Base-by-base conservation (phyloP, 2,113 vertebrate genomes). In the Pomatostomus ruficeps region DNA sequence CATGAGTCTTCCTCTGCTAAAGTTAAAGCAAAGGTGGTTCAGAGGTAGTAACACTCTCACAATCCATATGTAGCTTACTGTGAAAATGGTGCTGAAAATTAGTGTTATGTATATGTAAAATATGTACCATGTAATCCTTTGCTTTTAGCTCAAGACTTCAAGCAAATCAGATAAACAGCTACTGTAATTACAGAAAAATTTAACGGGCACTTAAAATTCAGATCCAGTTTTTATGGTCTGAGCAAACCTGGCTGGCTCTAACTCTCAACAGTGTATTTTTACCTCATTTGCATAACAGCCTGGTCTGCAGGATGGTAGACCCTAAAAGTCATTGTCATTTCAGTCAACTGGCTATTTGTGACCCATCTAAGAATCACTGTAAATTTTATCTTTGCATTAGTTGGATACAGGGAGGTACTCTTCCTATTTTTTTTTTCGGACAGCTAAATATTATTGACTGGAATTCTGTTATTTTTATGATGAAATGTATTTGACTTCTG, bases 191-290 rank as follows among this genome's bases (percentile, higher is more conserved):
- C 62, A 72, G 78, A 62, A 91, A 62, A 88, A 89, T 2, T n/a
- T 85, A 67, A 48, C 54, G 59, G 70, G 25, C 62, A 48, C n/a
- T 91, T 95, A 80, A 89, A 91, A 95, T 93, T 91, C 93, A 91
- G 70, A 40, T 94, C 26, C 58, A 42, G 54, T 43, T 84, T 71
- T 82, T 82, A 66, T 74, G 26, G 31, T 79, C 82, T 79, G 58
- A 77, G 40, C 46, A 94, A 79, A 62, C 63, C 81, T 89, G 82
- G 43, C 58, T 74, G 66, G 33, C 51, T 89, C 16, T 66, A 63
- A 46, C 67, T 90, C 90, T 82, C 66, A 48, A 52, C 38, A 38
- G 52, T 91, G 8, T 78, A 54, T 91, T 85, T 94, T 82, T 70
- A 72, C 21, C 40, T 62, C 8, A 85, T 79, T 91, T 91, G 76